phyloP scores from a whole-genome alignment of 2,113 vertebrate species.

The Cathartes aura region DNA sequence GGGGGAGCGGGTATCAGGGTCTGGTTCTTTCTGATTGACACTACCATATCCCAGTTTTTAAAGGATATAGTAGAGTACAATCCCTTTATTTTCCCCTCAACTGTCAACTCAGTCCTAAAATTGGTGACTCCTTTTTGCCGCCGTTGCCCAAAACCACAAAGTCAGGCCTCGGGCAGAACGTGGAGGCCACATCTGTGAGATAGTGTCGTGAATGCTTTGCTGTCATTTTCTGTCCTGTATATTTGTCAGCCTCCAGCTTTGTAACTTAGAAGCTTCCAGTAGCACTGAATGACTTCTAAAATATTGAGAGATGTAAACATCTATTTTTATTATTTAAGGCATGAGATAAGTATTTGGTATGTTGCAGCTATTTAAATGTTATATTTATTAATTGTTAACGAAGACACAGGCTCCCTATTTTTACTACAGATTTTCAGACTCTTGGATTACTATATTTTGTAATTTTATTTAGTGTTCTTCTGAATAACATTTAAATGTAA shows the following conservation, averaged over 20 bases:
- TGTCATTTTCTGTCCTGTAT: background rate
- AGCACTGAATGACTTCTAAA: constrained; percentile 11
- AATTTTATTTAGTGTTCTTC: constrained; percentile 21
- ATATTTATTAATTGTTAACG: constrained; percentile 54
- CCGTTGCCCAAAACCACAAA: background rate
- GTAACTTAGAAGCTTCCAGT: constrained; percentile 27
- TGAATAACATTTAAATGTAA: constrained; percentile 28
- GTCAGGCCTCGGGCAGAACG: background rate
- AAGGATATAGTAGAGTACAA: background rate
- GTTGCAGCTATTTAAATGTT: constrained; percentile 57
- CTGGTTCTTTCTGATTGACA: background rate
- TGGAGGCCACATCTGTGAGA: background rate
- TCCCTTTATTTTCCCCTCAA: background rate
- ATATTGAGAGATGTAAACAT: background rate
- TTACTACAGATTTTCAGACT: background rate
- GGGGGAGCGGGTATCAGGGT: accelerated
- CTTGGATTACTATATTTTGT: background rate
- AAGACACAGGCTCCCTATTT: constrained; percentile 26
- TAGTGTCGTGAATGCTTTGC: background rate
- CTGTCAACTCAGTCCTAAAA: background rate
- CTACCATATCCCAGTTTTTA: background rate
- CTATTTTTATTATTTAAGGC: constrained; percentile 60
- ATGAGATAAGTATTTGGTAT: background rate
- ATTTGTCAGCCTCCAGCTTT: constrained; percentile 4
- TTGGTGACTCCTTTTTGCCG: background rate